These are phyloP conservation scores for Tyrannus savana DNA, from an alignment of 2,113 vertebrate species.

Conservation along the genomic window DNA sequence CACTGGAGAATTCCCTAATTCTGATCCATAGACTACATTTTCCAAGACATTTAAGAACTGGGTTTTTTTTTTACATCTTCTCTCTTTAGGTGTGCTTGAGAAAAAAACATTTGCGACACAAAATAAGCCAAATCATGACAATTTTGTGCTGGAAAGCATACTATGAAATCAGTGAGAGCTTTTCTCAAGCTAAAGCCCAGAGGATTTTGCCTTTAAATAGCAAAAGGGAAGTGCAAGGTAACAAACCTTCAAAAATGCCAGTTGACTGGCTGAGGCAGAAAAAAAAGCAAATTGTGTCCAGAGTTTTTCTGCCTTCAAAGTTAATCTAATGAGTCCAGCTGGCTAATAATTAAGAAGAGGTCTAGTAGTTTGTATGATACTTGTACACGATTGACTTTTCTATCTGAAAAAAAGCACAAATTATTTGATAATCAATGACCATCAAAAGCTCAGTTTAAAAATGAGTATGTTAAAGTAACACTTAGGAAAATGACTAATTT, in stretches of 20 bases:
- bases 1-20: background rate
- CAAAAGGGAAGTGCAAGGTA: background rate
- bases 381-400: background rate
- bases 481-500: background rate
- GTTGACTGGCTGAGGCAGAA: background rate
- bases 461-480: background rate
- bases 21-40: background rate
- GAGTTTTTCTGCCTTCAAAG: background rate
- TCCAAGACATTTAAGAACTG: background rate
- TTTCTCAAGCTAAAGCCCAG: background rate
- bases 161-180: background rate
- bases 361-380: background rate
- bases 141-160: background rate
- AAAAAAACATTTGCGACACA: background rate
- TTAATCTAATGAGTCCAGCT: background rate
- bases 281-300: background rate
- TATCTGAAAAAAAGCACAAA: background rate
- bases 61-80: background rate
- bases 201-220: background rate
- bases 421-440: background rate
- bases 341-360: background rate
- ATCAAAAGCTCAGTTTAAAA: background rate
- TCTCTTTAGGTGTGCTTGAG: background rate
- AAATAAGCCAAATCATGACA: background rate
- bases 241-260: background rate